Evolutionary conservation across 2,113 vertebrate species (phyloP).

Genomic region (Pelusios castaneus): DNA sequence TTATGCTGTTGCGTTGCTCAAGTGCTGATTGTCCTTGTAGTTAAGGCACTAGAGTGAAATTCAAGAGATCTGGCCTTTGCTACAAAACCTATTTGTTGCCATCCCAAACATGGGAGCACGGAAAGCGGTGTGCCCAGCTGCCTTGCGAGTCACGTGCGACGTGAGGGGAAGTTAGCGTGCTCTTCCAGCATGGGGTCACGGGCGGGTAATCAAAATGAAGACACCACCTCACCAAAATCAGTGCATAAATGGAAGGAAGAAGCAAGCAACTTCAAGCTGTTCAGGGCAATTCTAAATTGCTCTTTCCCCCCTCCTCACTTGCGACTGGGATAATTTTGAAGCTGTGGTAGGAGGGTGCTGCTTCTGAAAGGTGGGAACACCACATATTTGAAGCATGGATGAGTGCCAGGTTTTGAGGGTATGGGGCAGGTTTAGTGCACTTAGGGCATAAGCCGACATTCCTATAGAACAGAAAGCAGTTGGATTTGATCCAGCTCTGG

Average conservation of each 20-base stretch:
- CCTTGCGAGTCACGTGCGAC: not conserved
- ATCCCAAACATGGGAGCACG: not conserved
- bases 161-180: not conserved
- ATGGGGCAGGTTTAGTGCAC: not conserved
- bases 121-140: not conserved
- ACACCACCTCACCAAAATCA: not conserved
- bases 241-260: not conserved
- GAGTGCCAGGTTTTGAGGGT: not conserved
- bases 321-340: not conserved
- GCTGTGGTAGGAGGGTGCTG: not conserved
- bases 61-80: not conserved
- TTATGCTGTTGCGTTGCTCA: not conserved
- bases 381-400: not conserved
- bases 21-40: not conserved
- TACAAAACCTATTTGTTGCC: not conserved
- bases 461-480: not conserved
- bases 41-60: not conserved
- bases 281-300: not conserved
- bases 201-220: not conserved
- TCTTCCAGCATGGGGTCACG: not conserved
- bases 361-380: rapidly evolving
- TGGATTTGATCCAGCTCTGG: not conserved
- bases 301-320: not conserved
- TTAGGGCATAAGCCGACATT: not conserved
- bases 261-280: not conserved